Conservation (phyloP, 2,888 invertebrate genomes). For the Cephus nigrinus region DNA sequence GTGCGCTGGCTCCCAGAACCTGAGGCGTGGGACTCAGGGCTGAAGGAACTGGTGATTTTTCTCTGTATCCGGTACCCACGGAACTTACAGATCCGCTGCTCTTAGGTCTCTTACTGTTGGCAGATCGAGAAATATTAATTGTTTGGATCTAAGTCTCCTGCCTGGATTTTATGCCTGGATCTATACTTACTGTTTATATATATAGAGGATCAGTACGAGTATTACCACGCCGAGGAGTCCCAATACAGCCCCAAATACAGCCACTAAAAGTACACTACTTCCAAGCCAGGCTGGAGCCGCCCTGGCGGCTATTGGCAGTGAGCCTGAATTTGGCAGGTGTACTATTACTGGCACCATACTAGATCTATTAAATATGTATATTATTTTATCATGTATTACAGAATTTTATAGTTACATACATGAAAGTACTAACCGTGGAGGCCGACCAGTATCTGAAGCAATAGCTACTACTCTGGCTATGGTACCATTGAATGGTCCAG, state of each 20-base stretch:
- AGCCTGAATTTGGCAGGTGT: conserved; percentile 62
- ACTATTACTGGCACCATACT: conserved; percentile 68
- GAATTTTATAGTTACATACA: not conserved
- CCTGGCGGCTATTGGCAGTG: conserved; percentile 62
- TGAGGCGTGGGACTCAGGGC: conserved; percentile 58
- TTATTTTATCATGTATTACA: not conserved
- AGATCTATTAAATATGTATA: conserved; percentile 36
- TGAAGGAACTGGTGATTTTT: conserved; percentile 60
- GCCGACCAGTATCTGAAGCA: conserved; percentile 85
- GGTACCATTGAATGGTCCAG: conserved; percentile 65
- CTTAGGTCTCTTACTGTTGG: conserved; percentile 55
- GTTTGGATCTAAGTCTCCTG: not conserved
- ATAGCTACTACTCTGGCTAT: conserved; percentile 83
- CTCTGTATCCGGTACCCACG: conserved; percentile 58
- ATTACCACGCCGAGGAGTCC: conserved; percentile 81
- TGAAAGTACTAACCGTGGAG: conserved; percentile 67
- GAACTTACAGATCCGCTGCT: conserved; percentile 59
- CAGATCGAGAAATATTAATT: conserved; percentile 5
- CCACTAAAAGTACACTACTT: conserved; percentile 69
- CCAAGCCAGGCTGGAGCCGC: conserved; percentile 68
- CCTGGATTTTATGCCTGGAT: not conserved
- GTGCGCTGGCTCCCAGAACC: conserved; percentile 71
- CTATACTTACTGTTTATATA: conserved; percentile 76
- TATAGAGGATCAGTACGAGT: conserved; percentile 79
- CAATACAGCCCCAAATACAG: conserved; percentile 78